Base-by-base conservation (phyloP, 2,113 vertebrate genomes). In the Paramisgurnus dabryanus region DNA sequence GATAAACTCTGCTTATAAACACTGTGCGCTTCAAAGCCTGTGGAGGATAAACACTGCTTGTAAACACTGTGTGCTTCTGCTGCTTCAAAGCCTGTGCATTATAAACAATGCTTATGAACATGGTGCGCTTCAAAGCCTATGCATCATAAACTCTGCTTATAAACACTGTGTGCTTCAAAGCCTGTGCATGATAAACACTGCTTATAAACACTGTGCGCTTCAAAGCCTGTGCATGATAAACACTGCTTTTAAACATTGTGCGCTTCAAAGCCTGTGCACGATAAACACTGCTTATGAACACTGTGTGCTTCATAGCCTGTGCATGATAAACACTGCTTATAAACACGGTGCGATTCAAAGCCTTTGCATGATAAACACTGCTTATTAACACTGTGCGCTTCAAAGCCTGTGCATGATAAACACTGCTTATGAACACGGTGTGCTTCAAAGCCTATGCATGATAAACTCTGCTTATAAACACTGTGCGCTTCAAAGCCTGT, bases 361-460 rank as follows among this genome's bases (percentile, higher is more conserved):
- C 96, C 97, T 99, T 82, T 18, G 87, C 77, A 80, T 58, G 2
- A 27, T 27, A 27, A 27, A 27, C 27, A 1, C 27, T 27, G 27
- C 27, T 1, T 27, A 27, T 27, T 1, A 27, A 27, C 27, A 27
- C 27, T 2, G 2, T 27, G 27, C 27, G 27, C 27, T 27, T 27
- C 27, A 27, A 27, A 27, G 27, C 27, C 27, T 27, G 3, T 73
- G 9, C 27, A 27, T 27, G 27, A 27, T 27, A 27, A 27, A 27
- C 27, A 27, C 27, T 27, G 27, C 27, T 27, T 4, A 47, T 47
- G 5, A 47, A 47, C 45, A 47, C 3, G 4, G 93, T 98, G 86
- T 98, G 95, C 79, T 98, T 93, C 87, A 99, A 93, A 45, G 97
- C 96, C 97, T 99, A 82, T 18, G 87, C 78, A 80, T 58, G 27